phyloP scores from a whole-genome alignment of 2,888 invertebrate species.

The Sisyra nigra region DNA sequence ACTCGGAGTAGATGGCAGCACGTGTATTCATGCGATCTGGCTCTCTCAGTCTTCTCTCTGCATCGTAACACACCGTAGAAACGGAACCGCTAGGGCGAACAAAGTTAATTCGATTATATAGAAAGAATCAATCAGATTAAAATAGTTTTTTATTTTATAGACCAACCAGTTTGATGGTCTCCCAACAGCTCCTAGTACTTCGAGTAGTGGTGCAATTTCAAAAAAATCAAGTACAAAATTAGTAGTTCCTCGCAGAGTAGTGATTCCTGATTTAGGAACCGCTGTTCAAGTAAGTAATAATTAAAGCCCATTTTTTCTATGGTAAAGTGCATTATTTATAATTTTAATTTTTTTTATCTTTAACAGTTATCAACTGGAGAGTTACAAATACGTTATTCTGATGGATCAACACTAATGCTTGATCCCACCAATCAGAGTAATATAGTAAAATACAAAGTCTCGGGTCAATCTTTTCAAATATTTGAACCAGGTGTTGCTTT shows the following conservation, averaged over 20 bases:
- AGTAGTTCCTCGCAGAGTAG: slow-evolving; percentile 2
- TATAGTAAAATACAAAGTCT: background rate
- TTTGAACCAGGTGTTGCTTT: background rate
- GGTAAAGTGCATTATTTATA: background rate
- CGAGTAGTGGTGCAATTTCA: background rate
- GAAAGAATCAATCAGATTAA: too few relatives aligned
- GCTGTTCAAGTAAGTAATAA: slow-evolving; percentile 6
- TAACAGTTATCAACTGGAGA: slow-evolving; percentile 7
- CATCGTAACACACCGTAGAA: too few relatives aligned
- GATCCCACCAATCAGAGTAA: slow-evolving; percentile 3
- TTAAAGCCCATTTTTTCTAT: background rate
- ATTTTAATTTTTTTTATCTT: background rate
- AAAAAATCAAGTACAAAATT: background rate
- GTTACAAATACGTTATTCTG: slow-evolving; percentile 8
- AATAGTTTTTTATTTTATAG: too few relatives aligned
- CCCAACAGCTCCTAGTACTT: background rate
- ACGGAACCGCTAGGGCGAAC: too few relatives aligned
- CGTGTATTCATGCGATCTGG: too few relatives aligned
- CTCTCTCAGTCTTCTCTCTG: too few relatives aligned
- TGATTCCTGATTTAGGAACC: slow-evolving; percentile 8
- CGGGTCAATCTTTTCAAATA: background rate
- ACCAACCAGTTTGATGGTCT: too few relatives aligned
- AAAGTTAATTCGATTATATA: too few relatives aligned
- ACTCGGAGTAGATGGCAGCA: too few relatives aligned
- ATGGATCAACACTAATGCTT: slow-evolving; percentile 6